Evolutionary conservation across 2,888 invertebrate species (phyloP), one percentile per base, ranked within the genome.

Genomic region (Oligia fasciuncula): DNA sequence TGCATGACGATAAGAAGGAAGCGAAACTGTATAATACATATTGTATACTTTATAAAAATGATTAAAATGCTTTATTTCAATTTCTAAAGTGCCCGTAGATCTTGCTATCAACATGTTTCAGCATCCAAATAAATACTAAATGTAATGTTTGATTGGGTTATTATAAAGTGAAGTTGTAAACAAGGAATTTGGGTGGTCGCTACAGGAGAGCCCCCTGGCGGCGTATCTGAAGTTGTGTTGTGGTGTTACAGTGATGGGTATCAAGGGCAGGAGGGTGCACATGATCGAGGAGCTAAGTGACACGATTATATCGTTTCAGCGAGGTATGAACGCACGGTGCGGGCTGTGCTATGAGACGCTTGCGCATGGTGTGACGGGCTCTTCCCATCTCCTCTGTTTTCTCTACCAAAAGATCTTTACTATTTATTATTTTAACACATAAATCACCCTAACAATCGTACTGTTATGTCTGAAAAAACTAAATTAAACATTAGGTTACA

Each of bases 231-330:
- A 93, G 94, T 93, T 93, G 91, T 94, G 85, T 95, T 96, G 93
- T 96, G 96, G 96, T 97, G 96, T 97, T 97, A 93, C 97, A 99
- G 99, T 99, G 97, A 99, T 99, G 99, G 99, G 99, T 97, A 99
- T 99, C 98, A 99, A 99, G 97, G 99, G 99, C 96, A 98, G 99
- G 94, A 98, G 99, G 96, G 99, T 99, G 97, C 99, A 99, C 97
- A 99, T 99, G 98, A 99, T 99, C 97, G 99, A 99, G 97, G 99
- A 99, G 97, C 98, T 99, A 97, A 99, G 99, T 97, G 99, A 99
- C 97, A 99, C 99, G 95, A 99, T 99, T 97, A 99, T 99, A 97
- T 99, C 99, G 96, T 99, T 99, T 98, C 99, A 99, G 98, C 98
- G 99, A 99, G 99, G 99, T 99, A 99, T 98, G 97, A 95, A 93